Evolutionary conservation across 1,140 invertebrate genomes (phyloP).

Genomic region (Plectrocnemia conspersa): DNA sequence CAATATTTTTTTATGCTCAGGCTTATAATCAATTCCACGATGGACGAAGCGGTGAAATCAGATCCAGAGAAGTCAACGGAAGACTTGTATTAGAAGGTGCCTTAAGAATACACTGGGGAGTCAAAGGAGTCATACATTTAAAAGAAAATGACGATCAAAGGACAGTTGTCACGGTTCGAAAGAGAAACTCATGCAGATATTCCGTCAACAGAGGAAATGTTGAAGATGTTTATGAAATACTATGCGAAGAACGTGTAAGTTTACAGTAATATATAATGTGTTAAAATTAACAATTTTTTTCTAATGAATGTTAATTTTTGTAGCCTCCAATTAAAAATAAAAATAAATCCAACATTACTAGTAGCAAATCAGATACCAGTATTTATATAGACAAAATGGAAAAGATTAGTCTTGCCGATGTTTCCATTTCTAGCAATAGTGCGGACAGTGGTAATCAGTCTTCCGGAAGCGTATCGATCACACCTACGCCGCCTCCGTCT

Average conservation of each 20-base stretch:
- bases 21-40: slow-evolving; percentile 75
- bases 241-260: neutral
- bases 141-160: slow-evolving; percentile 84
- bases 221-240: slow-evolving; percentile 13
- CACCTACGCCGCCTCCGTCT: slow-evolving; percentile 35
- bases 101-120: slow-evolving; percentile 79
- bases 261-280: neutral
- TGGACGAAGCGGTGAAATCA: slow-evolving; percentile 70
- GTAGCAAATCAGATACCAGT: slow-evolving; percentile 27
- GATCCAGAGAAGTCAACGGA: slow-evolving; percentile 74
- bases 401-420: slow-evolving; percentile 17
- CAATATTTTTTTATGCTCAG: too few species aligned
- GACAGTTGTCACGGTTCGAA: slow-evolving; percentile 64
- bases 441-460: slow-evolving; percentile 32
- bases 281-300: too few species aligned
- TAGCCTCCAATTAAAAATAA: too few species aligned
- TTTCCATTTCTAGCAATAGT: slow-evolving; percentile 20
- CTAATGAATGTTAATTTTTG: too few species aligned
- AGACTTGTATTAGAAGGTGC: slow-evolving; percentile 73
- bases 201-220: slow-evolving; percentile 51
- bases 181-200: slow-evolving; percentile 65
- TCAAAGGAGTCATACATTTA: slow-evolving; percentile 76
- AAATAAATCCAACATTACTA: slow-evolving; percentile 14
- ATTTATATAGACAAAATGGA: slow-evolving; percentile 28
- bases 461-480: slow-evolving; percentile 24